These are phyloP conservation scores for Drosophila bocki DNA, from an alignment of 1,140 invertebrate genomes.

Conservation along the genomic window DNA sequence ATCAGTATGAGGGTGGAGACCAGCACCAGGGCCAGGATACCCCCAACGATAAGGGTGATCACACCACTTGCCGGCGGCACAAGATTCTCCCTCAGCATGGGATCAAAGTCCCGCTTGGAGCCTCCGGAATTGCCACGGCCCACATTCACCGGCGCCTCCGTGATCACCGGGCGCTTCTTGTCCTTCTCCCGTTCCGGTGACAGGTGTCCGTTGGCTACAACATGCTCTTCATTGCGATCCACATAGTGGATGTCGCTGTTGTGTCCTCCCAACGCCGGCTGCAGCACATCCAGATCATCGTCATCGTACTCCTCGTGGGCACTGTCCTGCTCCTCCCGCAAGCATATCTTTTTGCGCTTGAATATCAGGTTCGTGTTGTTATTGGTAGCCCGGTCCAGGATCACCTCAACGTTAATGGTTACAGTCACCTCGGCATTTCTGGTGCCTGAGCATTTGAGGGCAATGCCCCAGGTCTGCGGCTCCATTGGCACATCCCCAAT, in stretches of 20 bases:
- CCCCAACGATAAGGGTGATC: slow-evolving; percentile 79
- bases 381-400: slow-evolving; percentile 87
- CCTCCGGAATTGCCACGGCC: slow-evolving; percentile 48
- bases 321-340: slow-evolving; percentile 69
- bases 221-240: slow-evolving; percentile 71
- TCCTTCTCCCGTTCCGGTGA: slow-evolving; percentile 50
- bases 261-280: slow-evolving; percentile 56
- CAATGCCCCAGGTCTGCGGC: slow-evolving; percentile 92
- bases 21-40: slow-evolving; percentile 75
- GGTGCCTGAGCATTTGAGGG: slow-evolving; percentile 92
- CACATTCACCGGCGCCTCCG: slow-evolving; percentile 47
- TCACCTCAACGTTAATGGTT: slow-evolving; percentile 94
- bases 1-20: slow-evolving; percentile 79
- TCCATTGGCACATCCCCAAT: slow-evolving; percentile 91
- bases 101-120: slow-evolving; percentile 71
- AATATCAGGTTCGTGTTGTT: slow-evolving; percentile 92
- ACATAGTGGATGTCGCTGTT: slow-evolving; percentile 64
- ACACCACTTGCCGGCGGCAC: slow-evolving; percentile 74
- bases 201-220: slow-evolving; percentile 59
- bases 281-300: slow-evolving; percentile 58
- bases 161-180: slow-evolving; percentile 37
- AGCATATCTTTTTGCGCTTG: slow-evolving; percentile 93
- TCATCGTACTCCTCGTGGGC: slow-evolving; percentile 77
- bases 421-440: slow-evolving; percentile 94
- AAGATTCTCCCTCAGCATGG: slow-evolving; percentile 75